Evolutionary conservation across 2,888 invertebrate genomes (phyloP).

Genomic region (Troides helena): DNA sequence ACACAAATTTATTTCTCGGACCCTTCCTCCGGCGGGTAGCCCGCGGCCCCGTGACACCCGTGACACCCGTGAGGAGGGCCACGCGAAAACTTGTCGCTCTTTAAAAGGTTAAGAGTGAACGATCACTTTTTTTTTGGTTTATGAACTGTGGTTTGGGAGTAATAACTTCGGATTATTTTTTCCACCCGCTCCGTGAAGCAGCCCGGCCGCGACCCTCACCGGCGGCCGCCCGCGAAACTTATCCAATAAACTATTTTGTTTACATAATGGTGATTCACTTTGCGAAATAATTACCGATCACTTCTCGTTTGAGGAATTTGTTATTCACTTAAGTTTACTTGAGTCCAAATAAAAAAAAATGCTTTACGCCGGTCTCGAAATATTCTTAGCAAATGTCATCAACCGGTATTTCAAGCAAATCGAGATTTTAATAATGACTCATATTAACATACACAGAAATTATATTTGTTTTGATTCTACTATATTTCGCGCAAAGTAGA

Average conservation of each 20-base stretch:
- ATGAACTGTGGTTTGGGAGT: conserved; percentile 5
- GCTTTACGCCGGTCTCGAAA: too few species aligned
- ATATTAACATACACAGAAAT: too few species aligned
- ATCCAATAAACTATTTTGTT: conserved; percentile 12
- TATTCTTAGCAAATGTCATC: too few species aligned
- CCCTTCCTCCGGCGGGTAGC: background rate
- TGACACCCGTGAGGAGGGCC: conserved; percentile 3
- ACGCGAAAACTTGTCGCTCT: conserved; percentile 11
- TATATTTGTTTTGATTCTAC: too few species aligned
- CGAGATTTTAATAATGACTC: too few species aligned
- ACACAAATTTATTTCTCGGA: conserved; percentile 15
- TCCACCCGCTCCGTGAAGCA: background rate
- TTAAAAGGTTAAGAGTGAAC: conserved; percentile 22
- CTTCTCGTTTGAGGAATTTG: background rate
- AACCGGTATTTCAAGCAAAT: too few species aligned
- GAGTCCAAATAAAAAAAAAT: too few species aligned
- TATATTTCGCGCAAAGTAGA: too few species aligned
- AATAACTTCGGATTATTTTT: background rate
- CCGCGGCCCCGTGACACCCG: background rate
- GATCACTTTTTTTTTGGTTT: conserved; percentile 11
- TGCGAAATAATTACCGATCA: conserved; percentile 3
- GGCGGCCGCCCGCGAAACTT: background rate
- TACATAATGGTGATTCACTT: conserved; percentile 9
- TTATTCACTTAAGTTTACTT: background rate
- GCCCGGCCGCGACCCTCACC: background rate